These are phyloP conservation scores for Protobothrops mucrosquamatus DNA, from an alignment of 2,113 vertebrate genomes.

Conservation along the genomic window DNA sequence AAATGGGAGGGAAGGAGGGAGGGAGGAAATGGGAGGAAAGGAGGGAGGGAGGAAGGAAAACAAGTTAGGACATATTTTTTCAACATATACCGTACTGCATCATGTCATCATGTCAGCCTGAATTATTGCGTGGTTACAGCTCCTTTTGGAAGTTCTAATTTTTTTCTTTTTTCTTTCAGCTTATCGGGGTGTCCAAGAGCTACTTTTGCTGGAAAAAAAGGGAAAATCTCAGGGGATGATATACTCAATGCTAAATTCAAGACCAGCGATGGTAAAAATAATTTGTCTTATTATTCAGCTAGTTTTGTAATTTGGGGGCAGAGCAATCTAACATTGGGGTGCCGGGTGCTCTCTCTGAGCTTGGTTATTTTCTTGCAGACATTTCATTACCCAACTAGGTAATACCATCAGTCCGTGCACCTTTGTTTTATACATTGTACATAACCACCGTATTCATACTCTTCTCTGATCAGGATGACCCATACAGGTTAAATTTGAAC, in stretches of 20 bases:
- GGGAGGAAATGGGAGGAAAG: no score
- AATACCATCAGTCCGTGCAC: no score
- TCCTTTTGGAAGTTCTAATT: conserved; percentile 2
- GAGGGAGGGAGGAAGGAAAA: neutral
- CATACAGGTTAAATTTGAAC: neutral
- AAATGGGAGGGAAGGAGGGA: no score
- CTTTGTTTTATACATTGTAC: neutral
- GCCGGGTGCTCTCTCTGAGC: no score
- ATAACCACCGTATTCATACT: neutral
- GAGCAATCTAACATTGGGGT: neutral
- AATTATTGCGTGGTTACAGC: neutral
- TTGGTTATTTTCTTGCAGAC: no score
- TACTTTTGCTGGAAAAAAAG: conserved; percentile 93
- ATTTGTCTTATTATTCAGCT: neutral
- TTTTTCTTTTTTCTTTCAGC: conserved; percentile 65
- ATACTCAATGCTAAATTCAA: conserved; percentile 93
- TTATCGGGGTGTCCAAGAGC: conserved; percentile 97
- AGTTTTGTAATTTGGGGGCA: neutral
- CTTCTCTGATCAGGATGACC: neutral
- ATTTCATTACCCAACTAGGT: no score
- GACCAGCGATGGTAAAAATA: conserved; percentile 89
- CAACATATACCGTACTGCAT: neutral
- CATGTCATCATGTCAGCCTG: neutral
- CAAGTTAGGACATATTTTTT: neutral
- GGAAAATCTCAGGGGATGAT: conserved; percentile 94